phyloP scores from a whole-genome alignment of 2,113 vertebrate genomes.

The Machaerirhynchus nigripectus region DNA sequence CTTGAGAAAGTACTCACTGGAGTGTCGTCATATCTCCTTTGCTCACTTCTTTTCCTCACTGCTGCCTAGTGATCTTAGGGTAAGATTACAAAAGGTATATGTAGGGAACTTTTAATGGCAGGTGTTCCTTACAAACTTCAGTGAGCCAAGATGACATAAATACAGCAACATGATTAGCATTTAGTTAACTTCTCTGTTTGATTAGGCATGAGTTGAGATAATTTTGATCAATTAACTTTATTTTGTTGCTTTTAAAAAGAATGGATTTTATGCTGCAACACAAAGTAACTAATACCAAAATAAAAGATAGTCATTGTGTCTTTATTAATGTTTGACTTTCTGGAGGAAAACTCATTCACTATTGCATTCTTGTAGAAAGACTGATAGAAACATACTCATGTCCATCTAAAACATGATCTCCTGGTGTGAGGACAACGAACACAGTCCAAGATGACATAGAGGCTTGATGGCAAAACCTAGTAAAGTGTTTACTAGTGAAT shows the following conservation, averaged over 20 bases:
- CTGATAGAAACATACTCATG: neutral
- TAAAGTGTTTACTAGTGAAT: neutral
- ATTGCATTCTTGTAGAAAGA: neutral
- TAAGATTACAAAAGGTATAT: neutral
- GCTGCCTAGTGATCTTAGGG: neutral
- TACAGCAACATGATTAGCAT: neutral
- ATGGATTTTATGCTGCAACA: neutral
- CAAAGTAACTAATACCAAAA: neutral
- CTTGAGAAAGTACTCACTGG: neutral
- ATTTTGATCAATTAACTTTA: neutral
- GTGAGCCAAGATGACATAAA: neutral
- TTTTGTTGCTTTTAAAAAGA: neutral
- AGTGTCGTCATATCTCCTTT: neutral
- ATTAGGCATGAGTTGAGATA: neutral
- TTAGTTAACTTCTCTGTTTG: neutral
- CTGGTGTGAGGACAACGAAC: neutral
- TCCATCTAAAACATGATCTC: neutral
- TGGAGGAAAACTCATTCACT: neutral
- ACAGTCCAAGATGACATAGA: neutral
- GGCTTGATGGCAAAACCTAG: neutral
- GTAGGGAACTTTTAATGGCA: neutral
- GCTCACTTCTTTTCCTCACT: neutral
- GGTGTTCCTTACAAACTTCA: neutral
- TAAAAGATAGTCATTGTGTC: neutral
- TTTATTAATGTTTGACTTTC: neutral